Percentiles rank a stretch among this genome's conserved stretches.
These are phyloP conservation scores for Barypeithes pellucidus DNA, from an alignment of 2,888 invertebrate genomes.

Conservation along the genomic window DNA sequence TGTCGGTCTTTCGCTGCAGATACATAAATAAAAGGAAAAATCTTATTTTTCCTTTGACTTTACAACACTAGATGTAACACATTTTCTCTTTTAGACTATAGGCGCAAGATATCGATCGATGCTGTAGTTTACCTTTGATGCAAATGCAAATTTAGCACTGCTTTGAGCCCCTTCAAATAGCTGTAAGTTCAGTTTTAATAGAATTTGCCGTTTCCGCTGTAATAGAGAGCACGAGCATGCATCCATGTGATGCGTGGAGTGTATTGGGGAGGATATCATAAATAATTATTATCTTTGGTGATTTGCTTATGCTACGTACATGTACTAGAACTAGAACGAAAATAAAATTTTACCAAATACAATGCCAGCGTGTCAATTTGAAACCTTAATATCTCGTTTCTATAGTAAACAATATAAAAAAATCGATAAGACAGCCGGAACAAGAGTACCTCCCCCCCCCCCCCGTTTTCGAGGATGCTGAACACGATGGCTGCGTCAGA, in stretches of 20 bases:
- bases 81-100: neutral
- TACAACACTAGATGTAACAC: neutral
- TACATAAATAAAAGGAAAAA: neutral
- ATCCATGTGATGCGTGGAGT: slow-evolving; percentile 12
- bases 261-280: slow-evolving; percentile 3
- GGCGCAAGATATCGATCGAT: neutral
- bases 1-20: neutral
- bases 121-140: neutral
- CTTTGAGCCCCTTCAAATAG: neutral
- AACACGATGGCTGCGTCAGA: too few species aligned
- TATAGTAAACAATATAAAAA: too few species aligned
- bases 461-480: too few species aligned
- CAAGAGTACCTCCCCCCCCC: too few species aligned
- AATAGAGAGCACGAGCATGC: neutral
- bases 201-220: slow-evolving; percentile 2
- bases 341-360: too few species aligned
- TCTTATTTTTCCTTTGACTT: too few species aligned
- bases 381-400: too few species aligned
- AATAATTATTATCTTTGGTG: slow-evolving; percentile 18
- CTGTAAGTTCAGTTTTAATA: slow-evolving; percentile 6
- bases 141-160: slow-evolving; percentile 9
- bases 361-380: too few species aligned
- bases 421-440: too few species aligned
- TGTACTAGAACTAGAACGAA: too few species aligned
- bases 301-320: neutral